Evolutionary conservation across 1,140 invertebrate genomes (phyloP), one percentile per base, ranked within the genome.

Genomic region (Solenopsis invicta): DNA sequence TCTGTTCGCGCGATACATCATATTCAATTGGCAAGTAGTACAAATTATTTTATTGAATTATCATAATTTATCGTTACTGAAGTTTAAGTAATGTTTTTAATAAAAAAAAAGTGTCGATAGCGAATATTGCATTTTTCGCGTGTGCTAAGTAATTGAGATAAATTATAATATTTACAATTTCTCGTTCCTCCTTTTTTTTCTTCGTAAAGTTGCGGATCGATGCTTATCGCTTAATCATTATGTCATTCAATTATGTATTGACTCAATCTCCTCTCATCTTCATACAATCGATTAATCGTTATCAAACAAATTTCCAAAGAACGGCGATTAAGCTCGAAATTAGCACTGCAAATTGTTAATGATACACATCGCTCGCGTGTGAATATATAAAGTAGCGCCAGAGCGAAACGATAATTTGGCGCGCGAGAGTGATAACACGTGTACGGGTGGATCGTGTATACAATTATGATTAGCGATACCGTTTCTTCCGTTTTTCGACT

Each of bases 211-310:
- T n/a, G 67, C 18, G n/a, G 18, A 34, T 69, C 41, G 41, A 50
- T 50, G 69, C 54, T 75, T 75, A 84, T 84, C 80, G 61, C 80
- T 61, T 50, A 61, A 48, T 34, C 48, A 29, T 45, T 52, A 64
- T 59, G 41, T 75, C 29, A 45, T 18, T 74, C 54, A n/a, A 84
- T 61, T 41, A 75, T 24, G 16, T 75, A 59, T 75, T 84, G 41
- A 75, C 69, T 84, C 80, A 74, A 74, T 84, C 69, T 75, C 24
- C 10, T 50, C 29, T 75, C 45, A 84, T 75, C 56, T 74, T 75
- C 24, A 29, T 41, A 21, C 54, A 37, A 48, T 71, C 78, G 21
- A 84, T 84, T 84, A 84, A 74, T 74, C 52, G 24, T 84, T 84
- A 84, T 84, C 69, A 29, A 72, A 29, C 37, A 56, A 61, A 48